These are phyloP conservation scores for Zhengitettix transpicula DNA, from an alignment of 2,888 invertebrate genomes.

Conservation along the genomic window DNA sequence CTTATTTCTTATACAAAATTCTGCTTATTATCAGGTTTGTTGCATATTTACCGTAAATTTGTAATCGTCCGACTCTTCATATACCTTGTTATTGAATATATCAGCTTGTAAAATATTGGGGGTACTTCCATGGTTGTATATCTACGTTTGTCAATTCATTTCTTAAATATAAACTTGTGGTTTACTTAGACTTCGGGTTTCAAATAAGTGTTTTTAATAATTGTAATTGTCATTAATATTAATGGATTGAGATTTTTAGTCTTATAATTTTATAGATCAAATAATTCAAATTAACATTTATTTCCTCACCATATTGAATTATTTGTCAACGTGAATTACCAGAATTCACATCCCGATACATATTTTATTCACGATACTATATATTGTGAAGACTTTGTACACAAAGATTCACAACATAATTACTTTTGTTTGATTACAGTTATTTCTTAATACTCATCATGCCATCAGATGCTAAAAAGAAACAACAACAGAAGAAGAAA, in stretches of 20 bases:
- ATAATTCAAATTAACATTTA: too few relatives aligned
- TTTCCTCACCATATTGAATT: background rate
- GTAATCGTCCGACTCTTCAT: too few relatives aligned
- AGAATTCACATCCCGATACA: too few relatives aligned
- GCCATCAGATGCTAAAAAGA: constrained; percentile 99
- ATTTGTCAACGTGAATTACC: background rate
- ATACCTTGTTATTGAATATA: too few relatives aligned
- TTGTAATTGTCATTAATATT: background rate
- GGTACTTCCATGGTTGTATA: background rate
- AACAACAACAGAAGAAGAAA: constrained; percentile 93
- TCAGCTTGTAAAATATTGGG: background rate
- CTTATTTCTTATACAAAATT: background rate
- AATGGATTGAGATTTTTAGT: background rate
- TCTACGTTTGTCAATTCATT: background rate
- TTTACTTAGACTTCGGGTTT: background rate
- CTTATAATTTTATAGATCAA: background rate
- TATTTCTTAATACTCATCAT: constrained; percentile 30
- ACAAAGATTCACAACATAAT: too few relatives aligned
- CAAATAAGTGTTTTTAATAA: too few relatives aligned
- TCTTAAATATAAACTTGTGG: background rate
- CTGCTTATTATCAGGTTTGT: background rate
- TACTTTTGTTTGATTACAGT: too few relatives aligned
- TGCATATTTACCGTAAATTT: background rate
- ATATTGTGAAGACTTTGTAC: too few relatives aligned
- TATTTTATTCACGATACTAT: too few relatives aligned